These are phyloP conservation scores for Aldabrachelys gigantea DNA, from an alignment of 2,113 vertebrate species.

Conservation along the genomic window DNA sequence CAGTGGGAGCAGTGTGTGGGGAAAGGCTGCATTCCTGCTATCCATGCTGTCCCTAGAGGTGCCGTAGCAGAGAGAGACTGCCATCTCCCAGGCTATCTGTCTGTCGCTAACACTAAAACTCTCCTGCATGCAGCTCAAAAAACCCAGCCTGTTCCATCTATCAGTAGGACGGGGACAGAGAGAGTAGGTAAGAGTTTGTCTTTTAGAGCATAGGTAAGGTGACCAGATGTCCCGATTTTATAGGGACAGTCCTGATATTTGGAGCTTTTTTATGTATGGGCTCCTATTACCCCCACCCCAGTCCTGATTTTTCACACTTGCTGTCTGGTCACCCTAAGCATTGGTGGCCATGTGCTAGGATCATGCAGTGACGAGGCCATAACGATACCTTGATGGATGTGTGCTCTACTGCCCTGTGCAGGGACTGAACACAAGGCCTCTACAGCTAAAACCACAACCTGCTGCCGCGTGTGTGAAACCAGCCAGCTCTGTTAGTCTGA, in stretches of 20 bases:
- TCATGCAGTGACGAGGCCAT: rapidly evolving
- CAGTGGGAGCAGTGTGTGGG: neutral
- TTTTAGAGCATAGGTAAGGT: neutral
- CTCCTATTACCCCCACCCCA: too few species aligned
- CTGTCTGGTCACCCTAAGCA: too few species aligned
- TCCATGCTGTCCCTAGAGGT: neutral
- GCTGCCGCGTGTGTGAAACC: too few species aligned
- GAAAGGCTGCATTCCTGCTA: neutral
- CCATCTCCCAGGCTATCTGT: neutral
- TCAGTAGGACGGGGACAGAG: rapidly evolving
- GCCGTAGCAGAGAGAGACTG: neutral
- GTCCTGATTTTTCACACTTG: too few species aligned
- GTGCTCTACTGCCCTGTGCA: rapidly evolving
- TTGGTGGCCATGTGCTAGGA: neutral
- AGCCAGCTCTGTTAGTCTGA: neutral
- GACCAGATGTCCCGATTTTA: too few species aligned
- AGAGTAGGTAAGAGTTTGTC: rapidly evolving
- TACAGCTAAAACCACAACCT: neutral
- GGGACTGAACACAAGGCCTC: rapidly evolving
- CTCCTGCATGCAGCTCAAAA: rapidly evolving
- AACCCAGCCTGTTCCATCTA: rapidly evolving
- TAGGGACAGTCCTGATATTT: too few species aligned
- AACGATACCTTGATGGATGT: rapidly evolving
- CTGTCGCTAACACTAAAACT: neutral
- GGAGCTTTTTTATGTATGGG: too few species aligned